Percentiles rank a stretch among this genome's conserved stretches.
These are phyloP conservation scores for Trissonchulus latispiculum DNA, from an alignment of 2,888 invertebrate genomes.

Conservation along the genomic window DNA sequence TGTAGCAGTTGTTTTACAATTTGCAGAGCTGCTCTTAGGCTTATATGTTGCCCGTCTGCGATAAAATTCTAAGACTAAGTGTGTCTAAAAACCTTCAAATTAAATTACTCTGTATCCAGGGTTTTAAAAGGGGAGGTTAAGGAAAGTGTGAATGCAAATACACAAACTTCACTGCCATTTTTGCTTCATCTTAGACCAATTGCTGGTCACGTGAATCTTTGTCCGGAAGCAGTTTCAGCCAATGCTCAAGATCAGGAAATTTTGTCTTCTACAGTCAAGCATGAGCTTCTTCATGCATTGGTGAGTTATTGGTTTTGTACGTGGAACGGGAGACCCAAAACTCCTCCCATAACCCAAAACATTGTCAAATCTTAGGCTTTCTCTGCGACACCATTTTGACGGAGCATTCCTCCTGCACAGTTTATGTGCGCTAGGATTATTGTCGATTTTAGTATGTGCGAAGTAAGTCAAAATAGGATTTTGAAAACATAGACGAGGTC, in stretches of 20 bases:
- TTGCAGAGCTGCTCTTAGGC: too few relatives aligned
- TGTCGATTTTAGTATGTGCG: too few relatives aligned
- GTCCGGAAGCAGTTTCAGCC: conserved; percentile 83
- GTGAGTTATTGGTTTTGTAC: conserved; percentile 35
- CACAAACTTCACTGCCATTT: not conserved
- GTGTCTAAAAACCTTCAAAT: too few relatives aligned
- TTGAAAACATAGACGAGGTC: too few relatives aligned
- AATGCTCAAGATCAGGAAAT: conserved; percentile 73
- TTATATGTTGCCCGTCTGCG: too few relatives aligned
- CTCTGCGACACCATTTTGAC: not conserved
- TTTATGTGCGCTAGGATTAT: too few relatives aligned
- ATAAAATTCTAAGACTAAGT: not conserved
- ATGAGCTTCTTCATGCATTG: conserved; percentile 92
- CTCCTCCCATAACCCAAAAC: conserved; percentile 3
- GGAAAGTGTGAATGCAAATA: too few relatives aligned
- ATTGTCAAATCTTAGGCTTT: conserved; percentile 3
- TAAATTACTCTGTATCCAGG: too few relatives aligned
- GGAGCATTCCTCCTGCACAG: too few relatives aligned
- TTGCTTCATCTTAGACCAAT: conserved; percentile 61
- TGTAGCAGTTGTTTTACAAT: too few relatives aligned
- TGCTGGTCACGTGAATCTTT: conserved; percentile 96
- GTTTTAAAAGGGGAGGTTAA: too few relatives aligned
- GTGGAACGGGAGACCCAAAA: conserved; percentile 11
- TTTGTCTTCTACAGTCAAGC: conserved; percentile 87
- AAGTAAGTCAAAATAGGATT: too few relatives aligned